Base-by-base conservation (phyloP, 2,888 invertebrate genomes). In the Tenthredo scrophulariae region DNA sequence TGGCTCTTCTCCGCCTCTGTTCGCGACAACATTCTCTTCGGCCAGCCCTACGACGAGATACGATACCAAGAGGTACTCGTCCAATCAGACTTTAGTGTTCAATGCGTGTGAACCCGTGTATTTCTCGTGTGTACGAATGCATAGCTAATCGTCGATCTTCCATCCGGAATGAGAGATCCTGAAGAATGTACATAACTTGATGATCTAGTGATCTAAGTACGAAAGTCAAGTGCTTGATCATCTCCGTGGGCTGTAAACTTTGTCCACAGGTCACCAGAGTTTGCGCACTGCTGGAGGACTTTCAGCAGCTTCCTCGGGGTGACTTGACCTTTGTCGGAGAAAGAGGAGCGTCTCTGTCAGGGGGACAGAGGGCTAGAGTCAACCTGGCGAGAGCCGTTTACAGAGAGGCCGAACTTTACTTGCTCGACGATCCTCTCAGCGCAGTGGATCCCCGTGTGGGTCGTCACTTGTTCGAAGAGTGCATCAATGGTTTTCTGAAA, bases 21-120 rank as follows among this genome's bases (percentile, higher is more conserved):
- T 0, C 94, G 97, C 13, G 97, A 98, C 90, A 99, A 99, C 92
- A 97, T 99, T 86, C 93, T 98, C 4, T 98, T 98, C 93, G 98
- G 98, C 0, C 95, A 95, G 90, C 94, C 95, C 86, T 96, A 95
- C 95, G 96, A 96, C 88, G 94, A 95, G 26, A 94, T 95, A 67
- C 94, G 95, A n/a, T 96, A 94, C 92, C 96, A 94, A 93, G 93
- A 91, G 85, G 94, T 95, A 15, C 22, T n/a, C 10, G n/a, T 37
- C 22, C 10, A 0, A 22, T 72, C 72, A 72, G 40, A 40, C 72
- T 40, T 40, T 7, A n/a, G 13, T 62, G 26, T 18, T 37, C 37
- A 37, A 6, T 37, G 37, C 2, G 18, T 15, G 13, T 10, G 65
- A 3, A 6, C 1, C 33, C 33, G 4, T 70, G 33, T 70, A 10